Conservation (phyloP, 1,140 invertebrate genomes). For the Lordiphosa mommai region DNA sequence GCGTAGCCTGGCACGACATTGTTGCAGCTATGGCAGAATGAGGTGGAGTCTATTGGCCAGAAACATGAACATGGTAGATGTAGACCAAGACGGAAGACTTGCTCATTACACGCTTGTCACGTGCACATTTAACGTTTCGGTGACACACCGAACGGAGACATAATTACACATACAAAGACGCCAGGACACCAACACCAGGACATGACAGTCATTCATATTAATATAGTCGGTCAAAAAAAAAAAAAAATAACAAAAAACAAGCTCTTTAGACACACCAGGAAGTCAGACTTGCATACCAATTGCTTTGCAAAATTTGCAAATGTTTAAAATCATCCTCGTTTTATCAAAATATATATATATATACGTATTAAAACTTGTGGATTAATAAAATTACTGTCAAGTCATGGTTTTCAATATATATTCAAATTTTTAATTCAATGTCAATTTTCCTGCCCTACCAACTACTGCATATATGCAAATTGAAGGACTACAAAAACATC, state of each 20-base stretch:
- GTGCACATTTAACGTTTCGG: slow-evolving; percentile 69
- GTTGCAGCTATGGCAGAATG: slow-evolving; percentile 30
- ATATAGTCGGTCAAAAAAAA: slow-evolving; percentile 60
- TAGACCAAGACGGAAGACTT: slow-evolving; percentile 60
- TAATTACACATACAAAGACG: slow-evolving; percentile 51
- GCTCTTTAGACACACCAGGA: slow-evolving; percentile 28
- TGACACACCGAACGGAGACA: slow-evolving; percentile 45
- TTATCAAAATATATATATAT: no score
- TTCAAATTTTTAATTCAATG: slow-evolving; percentile 3
- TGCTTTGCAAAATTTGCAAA: no score
- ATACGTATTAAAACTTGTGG: no score
- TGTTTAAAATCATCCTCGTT: no score
- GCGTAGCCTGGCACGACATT: slow-evolving; percentile 62
- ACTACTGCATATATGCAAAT: slow-evolving; percentile 31
- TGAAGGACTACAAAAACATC: slow-evolving; percentile 22
- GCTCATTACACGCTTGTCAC: slow-evolving; percentile 73
- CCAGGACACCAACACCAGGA: slow-evolving; percentile 29
- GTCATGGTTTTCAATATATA: background rate
- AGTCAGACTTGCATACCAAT: slow-evolving; percentile 28
- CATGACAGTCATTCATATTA: slow-evolving; percentile 68
- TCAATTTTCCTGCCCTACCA: background rate
- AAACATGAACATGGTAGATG: slow-evolving; percentile 14
- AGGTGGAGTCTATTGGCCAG: slow-evolving; percentile 41
- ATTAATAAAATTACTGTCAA: no score
- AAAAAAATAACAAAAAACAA: slow-evolving; percentile 17